Evolutionary conservation across 2,797 vertebrate species (phyloP), one percentile per base, ranked within the genome.

Genomic region (Semaprochilodus insignis): DNA sequence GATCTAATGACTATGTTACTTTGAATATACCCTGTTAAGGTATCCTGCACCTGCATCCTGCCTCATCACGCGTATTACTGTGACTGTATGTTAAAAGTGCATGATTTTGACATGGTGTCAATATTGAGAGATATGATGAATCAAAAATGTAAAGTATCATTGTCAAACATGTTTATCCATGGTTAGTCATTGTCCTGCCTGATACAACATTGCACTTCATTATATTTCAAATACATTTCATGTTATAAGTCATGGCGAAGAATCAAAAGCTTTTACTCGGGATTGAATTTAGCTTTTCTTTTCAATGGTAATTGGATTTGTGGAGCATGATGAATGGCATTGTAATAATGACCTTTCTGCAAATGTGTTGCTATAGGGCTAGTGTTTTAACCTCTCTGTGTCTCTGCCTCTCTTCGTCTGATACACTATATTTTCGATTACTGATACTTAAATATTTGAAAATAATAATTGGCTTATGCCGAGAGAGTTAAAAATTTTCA

Each of bases 201-300:
- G 6, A 67, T 51, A 31, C 48, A 5, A n/a, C 14, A 6, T 36
- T 63, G 48, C 52, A 27, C n/a, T 67, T 74, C 48, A 66, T 21
- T 81, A 67, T 57, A 27, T 31, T 54, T 52, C 25, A 55, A 7
- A 54, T 52, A 15, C 48, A 31, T 69, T 44, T 44, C 44, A 23
- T 48, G 63, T 80, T 63, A 78, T 80, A 81, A 66, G 27, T 65
- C 59, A 1, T 60, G 51, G 51, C 25, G 66, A 36, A 62, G 21
- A 81, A 81, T 81, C n/a, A 21, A 81, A 81, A 55, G 60, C 48
- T 52, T 65, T 66, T 74, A 66, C 17, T 51, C 27, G 8, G 16
- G 31, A 81, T 81, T 74, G 79, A 74, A 34, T 81, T 74, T 15
- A 27, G 70, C 21, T 40, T 40, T 48, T 51, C 34, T 48, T 48